A percentile compares a stretch with the other conserved stretches of the same genome.
Conservation (phyloP, 2,797 vertebrate genomes). For the Darevskia nairensis region DNA sequence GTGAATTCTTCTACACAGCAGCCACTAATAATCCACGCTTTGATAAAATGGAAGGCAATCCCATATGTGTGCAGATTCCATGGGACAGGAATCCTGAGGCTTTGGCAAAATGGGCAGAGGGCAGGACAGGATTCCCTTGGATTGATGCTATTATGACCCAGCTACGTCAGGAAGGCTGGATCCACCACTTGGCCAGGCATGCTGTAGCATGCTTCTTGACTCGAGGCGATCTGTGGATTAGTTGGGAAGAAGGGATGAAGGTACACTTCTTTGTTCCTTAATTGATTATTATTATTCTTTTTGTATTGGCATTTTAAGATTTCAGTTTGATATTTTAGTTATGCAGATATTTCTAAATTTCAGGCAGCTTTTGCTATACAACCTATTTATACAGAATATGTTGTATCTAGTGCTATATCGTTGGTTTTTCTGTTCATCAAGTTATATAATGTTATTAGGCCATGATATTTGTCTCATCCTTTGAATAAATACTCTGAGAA, state of each 20-base stretch:
- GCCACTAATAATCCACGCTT: slow-evolving; percentile 95
- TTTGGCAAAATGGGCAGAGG: slow-evolving; percentile 96
- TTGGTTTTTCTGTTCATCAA: neutral
- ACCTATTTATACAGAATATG: neutral
- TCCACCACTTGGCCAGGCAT: slow-evolving; percentile 93
- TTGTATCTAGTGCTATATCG: neutral
- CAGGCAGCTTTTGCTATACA: neutral
- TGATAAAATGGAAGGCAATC: slow-evolving; percentile 98
- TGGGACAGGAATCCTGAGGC: slow-evolving; percentile 95
- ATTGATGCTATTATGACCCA: slow-evolving; percentile 98
- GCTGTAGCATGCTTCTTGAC: slow-evolving; percentile 95
- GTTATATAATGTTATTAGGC: neutral
- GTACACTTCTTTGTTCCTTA: slow-evolving; percentile 69
- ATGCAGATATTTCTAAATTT: neutral
- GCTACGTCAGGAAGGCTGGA: slow-evolving; percentile 95
- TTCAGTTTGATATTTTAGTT: neutral
- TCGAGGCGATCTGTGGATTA: slow-evolving; percentile 95
- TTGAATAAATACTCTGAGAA: neutral
- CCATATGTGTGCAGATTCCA: slow-evolving; percentile 94
- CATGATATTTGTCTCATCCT: neutral
- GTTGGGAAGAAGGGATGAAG: slow-evolving; percentile 98
- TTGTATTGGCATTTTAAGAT: neutral
- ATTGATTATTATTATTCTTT: neutral
- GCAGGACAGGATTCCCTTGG: slow-evolving; percentile 93
- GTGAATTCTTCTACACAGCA: slow-evolving; percentile 95